These are phyloP conservation scores for Diabrotica balteata DNA, from an alignment of 2,888 invertebrate species.

Conservation along the genomic window DNA sequence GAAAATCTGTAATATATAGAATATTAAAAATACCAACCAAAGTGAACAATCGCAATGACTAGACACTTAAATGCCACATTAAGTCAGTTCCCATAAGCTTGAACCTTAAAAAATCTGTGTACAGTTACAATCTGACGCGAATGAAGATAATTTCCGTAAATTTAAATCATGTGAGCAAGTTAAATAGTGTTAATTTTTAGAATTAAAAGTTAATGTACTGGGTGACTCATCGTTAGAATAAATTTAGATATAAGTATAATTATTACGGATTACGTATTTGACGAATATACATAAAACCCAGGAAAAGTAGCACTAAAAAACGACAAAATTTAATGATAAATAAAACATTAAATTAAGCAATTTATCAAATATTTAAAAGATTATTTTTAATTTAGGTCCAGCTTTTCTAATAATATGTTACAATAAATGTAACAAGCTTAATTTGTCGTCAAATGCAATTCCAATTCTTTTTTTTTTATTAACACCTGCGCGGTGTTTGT, in stretches of 20 bases:
- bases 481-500: too few relatives aligned
- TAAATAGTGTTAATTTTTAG: conserved; percentile 4
- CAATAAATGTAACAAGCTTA: too few relatives aligned
- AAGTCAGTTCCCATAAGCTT: conserved; percentile 21
- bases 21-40: conserved; percentile 9
- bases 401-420: too few relatives aligned
- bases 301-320: too few relatives aligned
- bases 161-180: conserved; percentile 10
- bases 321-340: too few relatives aligned
- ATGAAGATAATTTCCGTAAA: neutral
- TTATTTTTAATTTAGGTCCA: too few relatives aligned
- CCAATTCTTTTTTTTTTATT: too few relatives aligned
- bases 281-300: too few relatives aligned
- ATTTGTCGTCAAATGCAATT: too few relatives aligned
- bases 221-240: conserved; percentile 1
- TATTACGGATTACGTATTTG: too few relatives aligned
- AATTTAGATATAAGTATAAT: neutral
- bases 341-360: too few relatives aligned
- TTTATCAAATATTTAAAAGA: too few relatives aligned
- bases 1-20: conserved; percentile 18
- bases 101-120: conserved; percentile 8
- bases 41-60: conserved; percentile 17
- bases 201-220: conserved; percentile 3
- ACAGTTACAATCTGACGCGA: neutral
- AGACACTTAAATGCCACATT: conserved; percentile 18